Conservation (phyloP, 2,797 vertebrate species). For the Argyrosomus regius region DNA sequence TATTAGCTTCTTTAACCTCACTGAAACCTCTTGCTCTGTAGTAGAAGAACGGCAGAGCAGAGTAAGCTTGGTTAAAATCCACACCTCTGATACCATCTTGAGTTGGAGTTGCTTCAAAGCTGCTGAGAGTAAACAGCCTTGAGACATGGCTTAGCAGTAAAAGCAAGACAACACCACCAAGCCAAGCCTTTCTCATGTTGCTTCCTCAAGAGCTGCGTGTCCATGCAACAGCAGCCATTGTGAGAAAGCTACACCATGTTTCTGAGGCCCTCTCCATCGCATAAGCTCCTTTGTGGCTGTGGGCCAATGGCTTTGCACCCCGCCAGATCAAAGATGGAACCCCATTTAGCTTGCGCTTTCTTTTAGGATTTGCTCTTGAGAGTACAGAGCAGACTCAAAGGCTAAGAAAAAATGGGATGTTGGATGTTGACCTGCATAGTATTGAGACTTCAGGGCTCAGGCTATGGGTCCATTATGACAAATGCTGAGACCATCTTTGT, state of each 20-base stretch:
- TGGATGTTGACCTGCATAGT: slow-evolving; percentile 78
- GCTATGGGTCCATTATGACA: slow-evolving; percentile 69
- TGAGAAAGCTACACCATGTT: slow-evolving; percentile 82
- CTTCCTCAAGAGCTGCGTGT: slow-evolving; percentile 73
- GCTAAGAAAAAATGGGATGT: slow-evolving; percentile 62
- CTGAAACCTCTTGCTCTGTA: slow-evolving; percentile 28
- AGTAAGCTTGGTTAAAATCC: slow-evolving; percentile 63
- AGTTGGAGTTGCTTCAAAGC: slow-evolving; percentile 77
- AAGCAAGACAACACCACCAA: slow-evolving; percentile 69
- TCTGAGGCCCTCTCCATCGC: slow-evolving; percentile 81
- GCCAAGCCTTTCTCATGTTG: slow-evolving; percentile 69
- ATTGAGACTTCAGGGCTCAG: slow-evolving; percentile 73
- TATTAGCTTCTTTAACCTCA: slow-evolving; percentile 49
- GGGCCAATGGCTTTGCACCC: slow-evolving; percentile 84
- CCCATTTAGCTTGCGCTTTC: slow-evolving; percentile 81
- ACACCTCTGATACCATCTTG: slow-evolving; percentile 74
- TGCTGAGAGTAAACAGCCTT: slow-evolving; percentile 73
- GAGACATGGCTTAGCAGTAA: slow-evolving; percentile 70
- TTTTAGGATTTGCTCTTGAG: slow-evolving; percentile 83
- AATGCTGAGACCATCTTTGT: slow-evolving; percentile 74
- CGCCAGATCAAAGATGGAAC: slow-evolving; percentile 86
- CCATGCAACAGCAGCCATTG: slow-evolving; percentile 76
- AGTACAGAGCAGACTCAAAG: slow-evolving; percentile 74
- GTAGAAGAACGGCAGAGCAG: slow-evolving; percentile 33
- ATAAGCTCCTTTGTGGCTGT: slow-evolving; percentile 84